Base-by-base conservation (phyloP, 53 echinoderm and acorn worm species). In the Luidia sarsii region DNA sequence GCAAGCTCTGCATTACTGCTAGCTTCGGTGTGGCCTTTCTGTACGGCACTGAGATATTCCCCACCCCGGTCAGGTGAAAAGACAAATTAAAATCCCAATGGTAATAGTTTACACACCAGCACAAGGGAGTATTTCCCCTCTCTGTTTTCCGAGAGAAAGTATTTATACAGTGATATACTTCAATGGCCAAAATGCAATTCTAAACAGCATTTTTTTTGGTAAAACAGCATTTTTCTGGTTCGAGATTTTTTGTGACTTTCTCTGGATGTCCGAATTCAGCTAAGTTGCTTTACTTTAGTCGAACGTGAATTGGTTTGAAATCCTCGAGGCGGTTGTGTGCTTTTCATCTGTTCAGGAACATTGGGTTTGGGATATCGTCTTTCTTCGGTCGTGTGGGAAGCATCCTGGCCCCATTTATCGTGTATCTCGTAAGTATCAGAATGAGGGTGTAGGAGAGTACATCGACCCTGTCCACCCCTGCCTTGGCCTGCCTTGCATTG, bases 11-110 rank as follows among this genome's bases (percentile, higher is more conserved):
- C 59, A 94, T 94, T 59, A 91, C 94, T 16, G 68, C 82, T 45
- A 94, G 94, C 50, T 94, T 91, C 68, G 81, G 86, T 6, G 86
- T 85, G 9, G 82, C 89, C 15, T 94, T 91, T 57, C 60, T 92
- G 3, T 94, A 91, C 62, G 87, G 91, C 4, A 89, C 91, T 0
- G 94, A 94, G 56, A 86, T 94, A 23, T 94, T 94, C 63, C 94
- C 94, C 10, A 94, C 94, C 7, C 68, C 80, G 1, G 80, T 94
- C 46, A 89, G 94, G 94, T 94, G 79, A 83, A 46, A 13, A n/a
- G n/a, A n/a, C n/a, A n/a, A n/a, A n/a, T n/a, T n/a, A n/a, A n/a
- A n/a, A n/a, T n/a, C n/a, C n/a, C n/a, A n/a, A n/a, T n/a, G n/a
- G n/a, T n/a, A n/a, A n/a, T n/a, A n/a, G n/a, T n/a, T 16, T 0